These are phyloP conservation scores for Cecidostiba fungosa DNA, from an alignment of 2,888 invertebrate species.

Conservation along the genomic window DNA sequence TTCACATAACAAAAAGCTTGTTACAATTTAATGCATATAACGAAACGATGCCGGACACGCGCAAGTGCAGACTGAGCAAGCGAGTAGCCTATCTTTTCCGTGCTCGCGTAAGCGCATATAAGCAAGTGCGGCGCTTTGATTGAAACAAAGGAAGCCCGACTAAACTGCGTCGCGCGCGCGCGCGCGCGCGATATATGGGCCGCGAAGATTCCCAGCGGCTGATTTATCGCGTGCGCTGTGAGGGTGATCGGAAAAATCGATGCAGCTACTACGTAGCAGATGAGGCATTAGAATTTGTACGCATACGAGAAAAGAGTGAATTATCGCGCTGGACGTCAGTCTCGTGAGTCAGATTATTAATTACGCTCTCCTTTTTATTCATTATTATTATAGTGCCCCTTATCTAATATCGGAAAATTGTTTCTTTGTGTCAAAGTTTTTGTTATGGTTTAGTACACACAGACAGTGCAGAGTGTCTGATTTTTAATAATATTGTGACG, in stretches of 20 bases:
- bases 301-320: conserved; percentile 22
- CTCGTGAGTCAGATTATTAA: conserved; percentile 63
- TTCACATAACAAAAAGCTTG: not conserved
- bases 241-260: conserved; percentile 40
- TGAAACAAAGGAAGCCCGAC: conserved; percentile 57
- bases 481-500: conserved; percentile 47
- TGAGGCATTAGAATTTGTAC: conserved; percentile 24
- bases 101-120: not conserved
- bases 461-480: conserved; percentile 46
- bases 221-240: conserved; percentile 41
- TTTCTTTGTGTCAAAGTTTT: conserved; percentile 62
- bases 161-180: conserved; percentile 52
- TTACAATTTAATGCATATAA: not conserved
- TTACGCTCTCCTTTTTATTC: conserved; percentile 53
- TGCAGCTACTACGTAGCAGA: conserved; percentile 23
- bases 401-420: conserved; percentile 59
- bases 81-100: not conserved
- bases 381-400: not conserved
- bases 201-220: conserved; percentile 42
- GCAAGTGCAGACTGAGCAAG: conserved; percentile 27
- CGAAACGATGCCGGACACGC: conserved; percentile 1
- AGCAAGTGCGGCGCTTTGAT: conserved; percentile 33
- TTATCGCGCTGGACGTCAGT: conserved; percentile 52
- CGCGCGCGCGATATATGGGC: conserved; percentile 30
- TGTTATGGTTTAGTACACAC: conserved; percentile 33